phyloP scores from a whole-genome alignment of 2,797 vertebrate species.

The Tokudaia muenninki region DNA sequence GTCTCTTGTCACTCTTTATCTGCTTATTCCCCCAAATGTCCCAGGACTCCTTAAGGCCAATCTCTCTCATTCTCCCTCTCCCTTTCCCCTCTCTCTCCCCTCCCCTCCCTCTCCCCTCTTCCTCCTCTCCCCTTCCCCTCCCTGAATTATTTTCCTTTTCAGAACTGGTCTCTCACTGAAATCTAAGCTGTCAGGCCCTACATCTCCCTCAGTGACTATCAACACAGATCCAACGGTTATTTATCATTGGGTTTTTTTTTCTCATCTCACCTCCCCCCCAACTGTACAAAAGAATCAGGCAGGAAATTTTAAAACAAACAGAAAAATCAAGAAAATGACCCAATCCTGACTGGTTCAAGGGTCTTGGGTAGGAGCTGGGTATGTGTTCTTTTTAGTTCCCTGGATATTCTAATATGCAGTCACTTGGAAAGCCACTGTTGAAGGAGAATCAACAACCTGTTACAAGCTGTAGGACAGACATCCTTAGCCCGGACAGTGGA shows the following conservation, averaged over 20 bases:
- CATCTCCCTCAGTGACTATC: not conserved
- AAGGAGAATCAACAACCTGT: not conserved
- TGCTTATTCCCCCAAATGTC: not conserved
- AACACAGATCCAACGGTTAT: not conserved
- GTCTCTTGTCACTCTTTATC: not conserved
- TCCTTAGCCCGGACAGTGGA: not conserved
- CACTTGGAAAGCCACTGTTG: not conserved
- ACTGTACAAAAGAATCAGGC: not conserved
- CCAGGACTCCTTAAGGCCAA: not conserved
- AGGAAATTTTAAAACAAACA: not conserved
- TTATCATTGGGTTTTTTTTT: not conserved
- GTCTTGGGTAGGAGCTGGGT: not conserved
- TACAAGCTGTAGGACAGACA: not conserved
- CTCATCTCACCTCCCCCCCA: not conserved
- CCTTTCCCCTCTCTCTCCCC: fast-evolving
- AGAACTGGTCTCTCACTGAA: not conserved
- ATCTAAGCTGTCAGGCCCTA: too few relatives aligned
- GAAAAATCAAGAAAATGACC: not conserved
- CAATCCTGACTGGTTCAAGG: not conserved
- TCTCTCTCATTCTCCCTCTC: fast-evolving
- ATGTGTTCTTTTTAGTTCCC: not conserved
- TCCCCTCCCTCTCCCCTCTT: fast-evolving
- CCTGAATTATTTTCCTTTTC: not conserved
- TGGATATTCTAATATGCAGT: not conserved
- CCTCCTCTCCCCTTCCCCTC: too few relatives aligned